Conservation (phyloP, 2,113 vertebrate genomes). For the Helogale parvula region DNA sequence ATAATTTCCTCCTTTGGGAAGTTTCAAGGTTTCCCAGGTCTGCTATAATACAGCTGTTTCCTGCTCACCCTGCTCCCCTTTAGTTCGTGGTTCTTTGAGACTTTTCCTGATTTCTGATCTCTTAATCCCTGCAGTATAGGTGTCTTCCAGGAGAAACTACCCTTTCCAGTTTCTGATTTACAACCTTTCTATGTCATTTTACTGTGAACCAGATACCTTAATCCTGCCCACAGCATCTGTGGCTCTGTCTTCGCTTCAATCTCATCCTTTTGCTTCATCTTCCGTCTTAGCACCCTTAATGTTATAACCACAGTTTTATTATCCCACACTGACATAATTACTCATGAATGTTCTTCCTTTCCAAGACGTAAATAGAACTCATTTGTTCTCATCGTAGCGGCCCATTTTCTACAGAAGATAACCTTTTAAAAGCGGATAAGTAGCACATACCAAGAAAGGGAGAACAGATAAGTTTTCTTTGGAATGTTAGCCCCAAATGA, state of each 20-base stretch:
- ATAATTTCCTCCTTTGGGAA: background rate
- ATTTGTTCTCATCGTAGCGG: background rate
- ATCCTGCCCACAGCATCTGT: background rate
- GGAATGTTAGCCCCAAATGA: background rate
- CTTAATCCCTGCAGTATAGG: background rate
- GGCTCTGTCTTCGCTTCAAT: background rate
- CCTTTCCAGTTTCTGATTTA: background rate
- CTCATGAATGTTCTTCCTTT: background rate
- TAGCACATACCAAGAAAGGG: background rate
- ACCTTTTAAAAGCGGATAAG: background rate
- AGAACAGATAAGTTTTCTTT: background rate
- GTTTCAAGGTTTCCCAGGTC: background rate
- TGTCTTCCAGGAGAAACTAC: background rate
- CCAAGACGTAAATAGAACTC: background rate
- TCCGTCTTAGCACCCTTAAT: background rate
- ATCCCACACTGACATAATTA: background rate
- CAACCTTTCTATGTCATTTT: background rate
- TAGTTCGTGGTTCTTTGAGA: background rate
- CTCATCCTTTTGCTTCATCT: background rate
- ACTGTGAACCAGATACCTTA: background rate
- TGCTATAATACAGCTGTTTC: background rate
- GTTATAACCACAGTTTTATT: background rate
- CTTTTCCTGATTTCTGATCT: constrained; percentile 21
- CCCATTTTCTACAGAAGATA: background rate
- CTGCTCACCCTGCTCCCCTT: background rate